phyloP scores from a whole-genome alignment of 2,888 invertebrate genomes.

The Cryptophagus acutangulus region DNA sequence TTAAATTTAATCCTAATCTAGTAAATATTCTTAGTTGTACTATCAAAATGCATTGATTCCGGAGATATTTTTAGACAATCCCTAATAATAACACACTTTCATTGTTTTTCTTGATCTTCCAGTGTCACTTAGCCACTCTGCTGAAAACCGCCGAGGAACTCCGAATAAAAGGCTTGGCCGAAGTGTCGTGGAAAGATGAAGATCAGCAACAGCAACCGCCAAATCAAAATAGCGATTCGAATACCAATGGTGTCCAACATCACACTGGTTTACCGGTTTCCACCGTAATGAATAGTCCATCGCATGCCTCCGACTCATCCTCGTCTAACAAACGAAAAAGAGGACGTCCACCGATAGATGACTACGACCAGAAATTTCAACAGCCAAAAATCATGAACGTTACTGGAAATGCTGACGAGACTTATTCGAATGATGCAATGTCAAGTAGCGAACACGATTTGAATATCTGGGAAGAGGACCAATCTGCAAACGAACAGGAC shows the following conservation, averaged over 20 bases:
- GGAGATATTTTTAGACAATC: too few relatives aligned
- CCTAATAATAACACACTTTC: too few relatives aligned
- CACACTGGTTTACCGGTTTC: conserved; percentile 46
- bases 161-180: conserved; percentile 85
- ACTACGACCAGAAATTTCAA: conserved; percentile 52
- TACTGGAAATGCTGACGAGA: conserved; percentile 42
- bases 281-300: conserved; percentile 46
- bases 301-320: conserved; percentile 17
- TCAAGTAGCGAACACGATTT: conserved; percentile 46
- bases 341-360: conserved; percentile 64
- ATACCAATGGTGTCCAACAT: conserved; percentile 33
- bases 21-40: too few relatives aligned
- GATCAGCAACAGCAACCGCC: conserved; percentile 34
- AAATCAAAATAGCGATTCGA: conserved; percentile 32
- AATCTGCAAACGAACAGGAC: conserved; percentile 38
- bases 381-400: conserved; percentile 52
- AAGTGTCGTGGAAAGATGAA: conserved; percentile 78
- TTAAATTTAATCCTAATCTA: too few relatives aligned
- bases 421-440: conserved; percentile 46
- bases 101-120: conserved; percentile 37
- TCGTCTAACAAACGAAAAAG: conserved; percentile 57
- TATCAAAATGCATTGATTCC: too few relatives aligned
- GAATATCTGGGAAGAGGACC: conserved; percentile 45
- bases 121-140: conserved; percentile 82
- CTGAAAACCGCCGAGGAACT: conserved; percentile 89